Base-by-base conservation (phyloP, 2,113 vertebrate species). In the Myocastor coypus region DNA sequence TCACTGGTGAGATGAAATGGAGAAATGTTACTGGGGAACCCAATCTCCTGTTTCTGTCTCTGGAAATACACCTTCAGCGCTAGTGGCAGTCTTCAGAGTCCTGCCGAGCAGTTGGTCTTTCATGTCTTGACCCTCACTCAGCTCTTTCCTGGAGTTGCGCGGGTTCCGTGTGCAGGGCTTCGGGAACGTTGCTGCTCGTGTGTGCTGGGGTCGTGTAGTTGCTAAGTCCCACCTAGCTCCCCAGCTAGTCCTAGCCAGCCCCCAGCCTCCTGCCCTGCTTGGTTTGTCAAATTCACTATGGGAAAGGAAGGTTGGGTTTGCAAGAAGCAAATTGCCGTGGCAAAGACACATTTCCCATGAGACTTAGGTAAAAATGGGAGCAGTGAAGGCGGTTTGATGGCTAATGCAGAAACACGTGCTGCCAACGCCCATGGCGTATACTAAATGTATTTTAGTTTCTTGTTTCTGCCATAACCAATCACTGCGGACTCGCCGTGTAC, bases 371-470 rank as follows among this genome's bases (percentile, higher is more conserved):
- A 84, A 73, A 42, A 52, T 9, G 3, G 28, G 84, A 68, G 2
- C 20, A 75, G 77, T 3, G 8, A 87, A 93, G 0, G 10, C 59
- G 73, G 81, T 83, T 11, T 1, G 5, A 42, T 37, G n/a, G 73
- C 46, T 57, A n/a, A 24, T 61, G 40, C 16, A 50, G 59, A 64
- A 11, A 37, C 7, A 20, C 34, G 14, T 3, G 4, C 5, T 37
- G 0, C 5, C 17, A 2, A 0, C 28, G 42, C 64, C 24, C 22
- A 34, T 22, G 50, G 42, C 22, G 30, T 37, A 19, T 0, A n/a
- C n/a, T n/a, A 19, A 50, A 10, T 17, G 22, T n/a, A 0, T 13
- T 2, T 90, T 52, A 0, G 3, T 77, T 84, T 94, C 34, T 3
- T 63, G 19, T 59, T 10, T 32, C n/a, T 78, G 28, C 30, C 73